Conservation (phyloP, 2,113 vertebrate species). For the Oceanites oceanicus region DNA sequence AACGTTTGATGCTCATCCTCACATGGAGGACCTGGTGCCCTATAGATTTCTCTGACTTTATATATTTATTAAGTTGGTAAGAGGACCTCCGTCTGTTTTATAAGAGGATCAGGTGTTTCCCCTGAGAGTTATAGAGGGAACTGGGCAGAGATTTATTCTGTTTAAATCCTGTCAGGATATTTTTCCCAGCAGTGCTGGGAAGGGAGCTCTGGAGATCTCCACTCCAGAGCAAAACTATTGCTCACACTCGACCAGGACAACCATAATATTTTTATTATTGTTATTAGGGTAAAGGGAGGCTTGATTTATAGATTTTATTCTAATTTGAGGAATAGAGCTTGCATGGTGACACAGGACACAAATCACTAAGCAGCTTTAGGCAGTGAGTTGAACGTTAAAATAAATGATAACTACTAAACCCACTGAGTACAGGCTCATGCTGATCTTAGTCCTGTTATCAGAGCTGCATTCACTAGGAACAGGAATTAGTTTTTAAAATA, state of each 20-base stretch:
- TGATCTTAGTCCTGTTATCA: background rate
- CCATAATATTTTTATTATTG: background rate
- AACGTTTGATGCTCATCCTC: rapidly evolving
- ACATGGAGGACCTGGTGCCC: background rate
- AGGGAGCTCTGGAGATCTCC: background rate
- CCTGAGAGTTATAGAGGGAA: background rate
- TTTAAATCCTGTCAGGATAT: background rate
- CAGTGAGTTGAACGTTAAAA: background rate
- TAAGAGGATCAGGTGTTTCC: background rate
- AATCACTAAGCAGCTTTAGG: background rate
- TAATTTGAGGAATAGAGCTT: background rate
- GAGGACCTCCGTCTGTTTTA: background rate
- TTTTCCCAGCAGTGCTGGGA: background rate
- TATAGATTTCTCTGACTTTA: background rate
- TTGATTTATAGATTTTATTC: background rate
- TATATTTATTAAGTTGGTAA: background rate
- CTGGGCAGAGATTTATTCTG: background rate
- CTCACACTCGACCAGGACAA: background rate
- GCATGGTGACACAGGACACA: background rate
- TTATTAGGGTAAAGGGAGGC: background rate
- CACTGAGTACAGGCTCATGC: background rate
- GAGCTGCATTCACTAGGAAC: background rate
- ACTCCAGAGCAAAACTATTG: background rate
- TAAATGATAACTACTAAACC: background rate
- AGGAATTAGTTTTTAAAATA: background rate